Evolutionary conservation across 53 echinoderm and acorn worm species (phyloP).

Genomic region (Zoroaster sp.): DNA sequence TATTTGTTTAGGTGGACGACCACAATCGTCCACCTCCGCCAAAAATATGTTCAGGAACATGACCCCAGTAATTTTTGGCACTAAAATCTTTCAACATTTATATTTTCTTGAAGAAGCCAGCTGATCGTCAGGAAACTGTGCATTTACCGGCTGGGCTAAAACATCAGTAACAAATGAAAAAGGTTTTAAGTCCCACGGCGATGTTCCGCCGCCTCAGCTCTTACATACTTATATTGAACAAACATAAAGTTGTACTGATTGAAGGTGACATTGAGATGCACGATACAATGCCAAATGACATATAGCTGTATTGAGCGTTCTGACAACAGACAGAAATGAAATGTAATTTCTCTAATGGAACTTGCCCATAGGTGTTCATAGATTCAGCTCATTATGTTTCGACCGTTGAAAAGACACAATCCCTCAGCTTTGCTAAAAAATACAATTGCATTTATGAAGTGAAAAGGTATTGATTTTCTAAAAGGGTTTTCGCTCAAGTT

Average conservation of each 20-base stretch:
- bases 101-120: no score
- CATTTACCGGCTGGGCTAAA: neutral
- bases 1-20: no score
- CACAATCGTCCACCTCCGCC: no score
- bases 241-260: slow-evolving; percentile 15
- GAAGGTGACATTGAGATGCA: neutral
- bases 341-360: slow-evolving; percentile 40
- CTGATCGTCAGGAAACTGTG: no score
- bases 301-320: neutral
- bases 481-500: no score
- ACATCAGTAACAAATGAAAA: neutral
- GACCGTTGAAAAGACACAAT: neutral
- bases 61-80: no score
- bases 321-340: neutral
- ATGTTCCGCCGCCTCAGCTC: neutral
- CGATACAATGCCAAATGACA: neutral
- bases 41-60: no score
- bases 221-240: neutral
- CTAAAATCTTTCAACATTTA: no score
- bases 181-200: neutral
- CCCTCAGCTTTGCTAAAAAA: neutral
- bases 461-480: neutral
- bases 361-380: neutral
- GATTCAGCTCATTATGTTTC: neutral
- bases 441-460: neutral